phyloP scores from a whole-genome alignment of 2,888 invertebrate genomes.

The Candidula unifasciata region DNA sequence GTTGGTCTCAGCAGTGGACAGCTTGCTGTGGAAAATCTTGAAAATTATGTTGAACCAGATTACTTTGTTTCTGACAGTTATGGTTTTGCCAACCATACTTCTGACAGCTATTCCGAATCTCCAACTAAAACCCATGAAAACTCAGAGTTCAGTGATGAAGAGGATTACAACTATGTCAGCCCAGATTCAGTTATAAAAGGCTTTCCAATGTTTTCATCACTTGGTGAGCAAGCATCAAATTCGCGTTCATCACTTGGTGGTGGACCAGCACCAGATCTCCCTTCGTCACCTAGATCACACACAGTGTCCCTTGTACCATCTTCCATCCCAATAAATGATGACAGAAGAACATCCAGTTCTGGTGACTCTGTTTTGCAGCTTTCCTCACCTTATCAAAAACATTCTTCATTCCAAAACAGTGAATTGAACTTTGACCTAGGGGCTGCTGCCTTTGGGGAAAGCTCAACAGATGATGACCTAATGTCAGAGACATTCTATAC shows the following conservation, averaged over 20 bases:
- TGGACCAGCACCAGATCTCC: not conserved
- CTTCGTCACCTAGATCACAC: not conserved
- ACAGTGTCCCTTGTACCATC: not conserved
- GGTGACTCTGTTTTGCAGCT: not conserved
- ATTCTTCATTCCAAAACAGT: not conserved
- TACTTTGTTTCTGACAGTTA: not conserved
- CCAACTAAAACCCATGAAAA: not conserved
- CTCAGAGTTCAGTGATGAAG: not conserved
- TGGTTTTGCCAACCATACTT: too few relatives aligned
- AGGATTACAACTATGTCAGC: not conserved
- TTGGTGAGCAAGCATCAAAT: not conserved
- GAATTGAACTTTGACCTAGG: not conserved
- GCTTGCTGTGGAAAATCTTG: not conserved
- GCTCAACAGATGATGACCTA: not conserved
- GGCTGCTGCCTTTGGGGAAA: not conserved
- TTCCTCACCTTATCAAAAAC: not conserved
- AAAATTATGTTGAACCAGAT: not conserved
- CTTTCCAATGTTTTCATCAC: not conserved
- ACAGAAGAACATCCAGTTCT: not conserved
- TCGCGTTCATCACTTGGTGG: not conserved
- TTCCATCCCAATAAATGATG: slow-evolving; percentile 9
- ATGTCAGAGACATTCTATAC: not conserved
- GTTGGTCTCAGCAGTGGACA: too few relatives aligned
- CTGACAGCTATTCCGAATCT: not conserved
- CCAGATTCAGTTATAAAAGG: not conserved